A percentile compares a stretch with the other conserved stretches of the same genome.
Conservation (phyloP, 2,888 invertebrate species). For the Athalia circularis region DNA sequence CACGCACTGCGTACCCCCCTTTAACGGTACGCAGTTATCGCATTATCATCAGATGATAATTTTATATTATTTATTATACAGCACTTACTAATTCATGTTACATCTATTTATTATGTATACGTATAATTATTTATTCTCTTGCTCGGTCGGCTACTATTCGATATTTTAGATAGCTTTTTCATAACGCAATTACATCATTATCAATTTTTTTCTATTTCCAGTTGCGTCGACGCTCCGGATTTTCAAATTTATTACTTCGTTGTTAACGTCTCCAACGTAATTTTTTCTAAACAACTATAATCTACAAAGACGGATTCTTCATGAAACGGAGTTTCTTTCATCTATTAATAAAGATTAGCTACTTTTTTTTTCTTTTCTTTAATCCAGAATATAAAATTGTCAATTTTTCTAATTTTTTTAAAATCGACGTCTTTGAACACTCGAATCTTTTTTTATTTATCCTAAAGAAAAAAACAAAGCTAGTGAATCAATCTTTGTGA, state of each 20-base stretch:
- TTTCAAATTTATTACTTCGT: too few relatives aligned
- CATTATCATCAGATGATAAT: slow-evolving; percentile 26
- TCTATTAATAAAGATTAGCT: too few relatives aligned
- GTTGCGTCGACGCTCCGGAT: too few relatives aligned
- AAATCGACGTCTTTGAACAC: neutral
- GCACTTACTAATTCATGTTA: slow-evolving; percentile 36
- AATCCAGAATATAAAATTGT: neutral
- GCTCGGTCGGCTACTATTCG: slow-evolving; percentile 36
- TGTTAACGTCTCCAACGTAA: too few relatives aligned
- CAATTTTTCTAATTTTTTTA: neutral
- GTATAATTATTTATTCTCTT: neutral
- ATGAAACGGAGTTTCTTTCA: too few relatives aligned
- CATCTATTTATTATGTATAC: neutral
- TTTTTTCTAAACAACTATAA: too few relatives aligned
- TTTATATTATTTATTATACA: slow-evolving; percentile 40
- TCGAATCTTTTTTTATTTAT: neutral
- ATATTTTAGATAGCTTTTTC: slow-evolving; percentile 34
- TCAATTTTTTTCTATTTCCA: too few relatives aligned
- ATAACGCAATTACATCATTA: neutral
- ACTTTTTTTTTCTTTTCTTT: too few relatives aligned
- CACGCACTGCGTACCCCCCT: slow-evolving; percentile 9
- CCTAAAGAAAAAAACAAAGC: neutral
- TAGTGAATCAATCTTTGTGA: slow-evolving; percentile 1
- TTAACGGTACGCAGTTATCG: neutral
- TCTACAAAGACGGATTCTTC: too few relatives aligned